A percentile compares a stretch with the other conserved stretches of the same genome.
phyloP scores from a whole-genome alignment of 2,113 vertebrate genomes.

The Alosa alosa region DNA sequence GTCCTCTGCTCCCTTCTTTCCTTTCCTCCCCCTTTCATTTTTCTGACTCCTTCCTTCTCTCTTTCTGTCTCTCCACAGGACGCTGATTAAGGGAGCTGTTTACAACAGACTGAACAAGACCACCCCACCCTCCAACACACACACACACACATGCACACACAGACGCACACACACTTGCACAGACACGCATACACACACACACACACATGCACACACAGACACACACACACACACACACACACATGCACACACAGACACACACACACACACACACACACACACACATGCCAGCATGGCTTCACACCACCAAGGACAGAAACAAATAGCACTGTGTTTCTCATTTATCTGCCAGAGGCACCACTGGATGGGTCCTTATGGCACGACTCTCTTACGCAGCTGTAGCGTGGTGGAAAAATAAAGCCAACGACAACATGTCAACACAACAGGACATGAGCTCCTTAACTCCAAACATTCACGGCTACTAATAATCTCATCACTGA shows the following conservation, averaged over 20 bases:
- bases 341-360: not conserved
- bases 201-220: not conserved
- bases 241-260: not conserved
- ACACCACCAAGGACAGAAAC: not conserved
- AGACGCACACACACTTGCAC: not conserved
- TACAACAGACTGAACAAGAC: not conserved
- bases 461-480: not conserved
- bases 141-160: not conserved
- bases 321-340: not conserved
- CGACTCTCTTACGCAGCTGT: not conserved
- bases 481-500: not conserved
- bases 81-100: slow-evolving; percentile 1
- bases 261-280: not conserved
- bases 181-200: not conserved
- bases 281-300: not conserved
- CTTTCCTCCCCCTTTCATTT: not conserved
- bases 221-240: not conserved
- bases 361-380: not conserved
- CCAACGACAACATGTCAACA: not conserved
- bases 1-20: not conserved
- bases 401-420: not conserved
- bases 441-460: not conserved
- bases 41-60: not conserved
- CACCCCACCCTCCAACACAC: not conserved
- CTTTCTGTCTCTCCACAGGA: not conserved